phyloP scores from a whole-genome alignment of 2,888 invertebrate species.

The Lydus trimaculatus region DNA sequence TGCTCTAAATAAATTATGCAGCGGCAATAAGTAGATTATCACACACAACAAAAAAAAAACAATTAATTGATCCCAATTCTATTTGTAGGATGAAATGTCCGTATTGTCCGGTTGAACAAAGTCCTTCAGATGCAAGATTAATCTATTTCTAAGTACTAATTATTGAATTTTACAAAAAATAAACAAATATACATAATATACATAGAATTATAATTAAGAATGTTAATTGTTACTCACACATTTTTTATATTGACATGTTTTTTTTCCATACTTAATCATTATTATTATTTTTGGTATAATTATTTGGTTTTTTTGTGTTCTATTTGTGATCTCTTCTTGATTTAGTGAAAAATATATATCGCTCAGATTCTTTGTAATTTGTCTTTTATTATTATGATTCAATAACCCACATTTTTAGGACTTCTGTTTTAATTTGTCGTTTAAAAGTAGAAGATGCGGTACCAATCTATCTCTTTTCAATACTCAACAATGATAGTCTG shows the following conservation, averaged over 20 bases:
- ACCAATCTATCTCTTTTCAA: no score
- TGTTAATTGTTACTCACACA: conserved; percentile 32
- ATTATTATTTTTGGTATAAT: conserved; percentile 32
- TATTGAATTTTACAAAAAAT: conserved; percentile 18
- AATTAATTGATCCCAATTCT: no score
- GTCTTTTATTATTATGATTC: background rate
- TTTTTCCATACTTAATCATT: conserved; percentile 29
- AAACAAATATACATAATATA: background rate
- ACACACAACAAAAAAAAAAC: no score
- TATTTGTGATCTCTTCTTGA: conserved; percentile 41
- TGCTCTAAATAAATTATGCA: conserved; percentile 93
- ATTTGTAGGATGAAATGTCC: conserved; percentile 96
- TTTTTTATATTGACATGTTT: conserved; percentile 34
- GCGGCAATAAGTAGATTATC: conserved; percentile 90
- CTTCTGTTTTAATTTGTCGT: no score
- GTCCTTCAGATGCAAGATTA: conserved; percentile 88
- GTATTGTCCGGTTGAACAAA: conserved; percentile 97
- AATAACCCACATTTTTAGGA: background rate
- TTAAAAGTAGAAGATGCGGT: no score
- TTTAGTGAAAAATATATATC: conserved; percentile 24
- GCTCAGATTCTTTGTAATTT: conserved; percentile 18
- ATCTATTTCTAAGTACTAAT: conserved; percentile 83
- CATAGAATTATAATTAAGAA: conserved; percentile 9
- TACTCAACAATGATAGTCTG: no score
- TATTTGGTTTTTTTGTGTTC: conserved; percentile 40